Conservation (phyloP, 2,113 vertebrate species). For the Eupsittula cactorum region DNA sequence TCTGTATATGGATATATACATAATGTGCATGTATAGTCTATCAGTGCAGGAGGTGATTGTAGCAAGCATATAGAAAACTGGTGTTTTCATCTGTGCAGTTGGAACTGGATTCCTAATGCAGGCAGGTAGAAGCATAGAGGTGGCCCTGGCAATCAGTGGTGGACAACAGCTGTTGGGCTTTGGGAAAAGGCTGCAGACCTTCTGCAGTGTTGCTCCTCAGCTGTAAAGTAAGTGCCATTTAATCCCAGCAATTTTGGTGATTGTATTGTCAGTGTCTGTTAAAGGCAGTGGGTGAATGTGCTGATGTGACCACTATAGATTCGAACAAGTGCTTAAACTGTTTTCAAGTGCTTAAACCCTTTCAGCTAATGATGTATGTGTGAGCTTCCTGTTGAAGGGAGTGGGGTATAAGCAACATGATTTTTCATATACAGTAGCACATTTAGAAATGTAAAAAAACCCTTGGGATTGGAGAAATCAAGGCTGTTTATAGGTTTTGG, state of each 20-base stretch:
- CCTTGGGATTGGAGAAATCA: neutral
- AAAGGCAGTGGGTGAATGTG: neutral
- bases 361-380: neutral
- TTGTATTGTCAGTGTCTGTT: neutral
- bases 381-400: neutral
- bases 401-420: neutral
- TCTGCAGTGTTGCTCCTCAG: neutral
- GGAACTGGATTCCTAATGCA: neutral
- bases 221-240: neutral
- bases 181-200: neutral
- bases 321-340: neutral
- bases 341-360: neutral
- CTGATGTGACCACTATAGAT: neutral
- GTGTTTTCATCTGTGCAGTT: neutral
- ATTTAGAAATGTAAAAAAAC: neutral
- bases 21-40: neutral
- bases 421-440: neutral
- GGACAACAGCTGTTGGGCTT: neutral
- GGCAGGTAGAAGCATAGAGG: neutral
- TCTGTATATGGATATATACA: accelerated
- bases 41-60: neutral
- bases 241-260: neutral
- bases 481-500: neutral
- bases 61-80: neutral
- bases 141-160: neutral